These are phyloP conservation scores for Bedellia somnulentella DNA, from an alignment of 2,888 invertebrate species.

Conservation along the genomic window DNA sequence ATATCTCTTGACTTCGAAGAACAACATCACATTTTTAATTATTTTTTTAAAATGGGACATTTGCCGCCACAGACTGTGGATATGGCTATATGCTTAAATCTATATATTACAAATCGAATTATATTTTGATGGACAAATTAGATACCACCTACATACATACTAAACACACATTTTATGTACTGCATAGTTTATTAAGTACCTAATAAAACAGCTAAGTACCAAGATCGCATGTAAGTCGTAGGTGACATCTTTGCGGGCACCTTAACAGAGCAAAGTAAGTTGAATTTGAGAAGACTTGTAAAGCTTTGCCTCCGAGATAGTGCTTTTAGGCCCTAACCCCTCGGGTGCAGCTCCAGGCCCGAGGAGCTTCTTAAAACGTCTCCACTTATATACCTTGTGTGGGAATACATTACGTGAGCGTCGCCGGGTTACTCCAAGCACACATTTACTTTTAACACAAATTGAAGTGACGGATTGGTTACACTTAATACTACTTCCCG, in stretches of 20 bases:
- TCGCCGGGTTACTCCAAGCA: conserved; percentile 51
- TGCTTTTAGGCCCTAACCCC: conserved; percentile 63
- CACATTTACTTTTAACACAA: conserved; percentile 56
- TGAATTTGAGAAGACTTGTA: conserved; percentile 62
- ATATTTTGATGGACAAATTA: too few relatives aligned
- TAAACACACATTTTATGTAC: background rate
- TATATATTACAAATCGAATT: too few relatives aligned
- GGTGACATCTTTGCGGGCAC: conserved; percentile 34
- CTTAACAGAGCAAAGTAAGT: conserved; percentile 55
- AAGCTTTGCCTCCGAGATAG: conserved; percentile 60
- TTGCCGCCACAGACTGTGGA: too few relatives aligned
- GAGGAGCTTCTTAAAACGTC: conserved; percentile 60
- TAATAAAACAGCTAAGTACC: conserved; percentile 19
- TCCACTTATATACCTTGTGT: conserved; percentile 39
- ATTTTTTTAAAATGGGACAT: too few relatives aligned
- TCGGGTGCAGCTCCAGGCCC: conserved; percentile 57
- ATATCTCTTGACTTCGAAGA: too few relatives aligned
- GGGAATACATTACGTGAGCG: conserved; percentile 51
- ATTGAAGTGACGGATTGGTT: conserved; percentile 58
- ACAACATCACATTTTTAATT: too few relatives aligned
- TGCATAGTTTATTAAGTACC: background rate
- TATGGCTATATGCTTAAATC: too few relatives aligned
- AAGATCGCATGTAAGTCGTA: conserved; percentile 14
- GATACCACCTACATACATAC: background rate
- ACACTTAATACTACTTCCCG: conserved; percentile 33